phyloP scores from a whole-genome alignment of 1,140 invertebrate genomes.

The Drosophila fuyamai region DNA sequence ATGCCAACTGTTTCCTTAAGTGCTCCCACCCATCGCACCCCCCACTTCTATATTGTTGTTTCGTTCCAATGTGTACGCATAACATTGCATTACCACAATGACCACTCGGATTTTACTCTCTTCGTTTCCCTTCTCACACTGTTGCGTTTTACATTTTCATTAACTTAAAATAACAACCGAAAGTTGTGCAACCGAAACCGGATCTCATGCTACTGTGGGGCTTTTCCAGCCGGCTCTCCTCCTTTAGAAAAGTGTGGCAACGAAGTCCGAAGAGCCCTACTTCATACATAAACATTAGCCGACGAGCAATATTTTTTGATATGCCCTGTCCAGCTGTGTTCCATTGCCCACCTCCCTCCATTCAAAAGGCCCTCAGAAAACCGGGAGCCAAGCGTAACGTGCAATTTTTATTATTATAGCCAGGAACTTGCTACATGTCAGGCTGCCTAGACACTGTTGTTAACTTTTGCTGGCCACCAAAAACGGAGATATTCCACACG shows the following conservation, averaged over 20 bases:
- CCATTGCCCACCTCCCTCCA: conserved; percentile 1
- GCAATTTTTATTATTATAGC: conserved; percentile 74
- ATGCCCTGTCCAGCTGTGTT: conserved; percentile 71
- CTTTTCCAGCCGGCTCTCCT: conserved; percentile 21
- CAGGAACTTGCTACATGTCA: conserved; percentile 61
- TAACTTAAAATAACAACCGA: conserved; percentile 75
- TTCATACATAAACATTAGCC: conserved; percentile 74
- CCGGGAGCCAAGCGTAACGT: conserved; percentile 58
- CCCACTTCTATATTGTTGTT: not conserved
- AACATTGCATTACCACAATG: conserved; percentile 49
- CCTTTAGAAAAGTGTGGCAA: not conserved
- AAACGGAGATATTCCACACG: not conserved
- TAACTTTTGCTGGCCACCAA: conserved; percentile 52
- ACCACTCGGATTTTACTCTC: conserved; percentile 35
- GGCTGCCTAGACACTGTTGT: conserved; percentile 60
- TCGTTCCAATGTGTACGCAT: conserved; percentile 40
- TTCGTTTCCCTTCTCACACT: not conserved
- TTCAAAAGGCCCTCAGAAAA: not conserved
- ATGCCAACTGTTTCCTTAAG: conserved; percentile 37
- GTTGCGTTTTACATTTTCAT: conserved; percentile 70
- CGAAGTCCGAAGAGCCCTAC: not conserved
- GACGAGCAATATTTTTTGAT: conserved; percentile 70
- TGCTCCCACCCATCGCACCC: not conserved
- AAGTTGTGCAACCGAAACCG: conserved; percentile 57
- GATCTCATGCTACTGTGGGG: conserved; percentile 23